Evolutionary conservation across 23 tunicate species (phyloP), one percentile per base, ranked within the genome.

Genomic region (Styela clava): DNA sequence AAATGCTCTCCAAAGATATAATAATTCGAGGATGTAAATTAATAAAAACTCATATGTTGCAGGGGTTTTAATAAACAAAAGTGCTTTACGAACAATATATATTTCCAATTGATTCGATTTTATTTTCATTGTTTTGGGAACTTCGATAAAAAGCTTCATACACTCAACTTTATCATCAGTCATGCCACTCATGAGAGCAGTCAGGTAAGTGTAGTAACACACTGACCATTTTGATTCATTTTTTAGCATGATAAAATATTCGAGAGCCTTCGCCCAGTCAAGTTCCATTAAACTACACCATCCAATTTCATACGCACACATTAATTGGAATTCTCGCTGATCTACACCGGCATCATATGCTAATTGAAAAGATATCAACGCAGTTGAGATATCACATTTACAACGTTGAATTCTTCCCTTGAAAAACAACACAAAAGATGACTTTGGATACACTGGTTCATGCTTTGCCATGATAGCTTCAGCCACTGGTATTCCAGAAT

Each of bases 211-310:
- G 36, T 91, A 91, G 77, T 91, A 91, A 64, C 90, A 91, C 23
- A 82, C 84, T 21, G 90, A 86, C 97, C 97, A 91, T 79, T 86
- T 86, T 31, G 97, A 91, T 64, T 91, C 90, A 31, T 82, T 74
- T 83, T 83, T 86, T 35, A 91, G 86, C 97, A 81, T 77, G 35
- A 31, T 34, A 24, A 91, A 87, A 34, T 86, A 77, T 61, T 52
- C 72, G 2, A 91, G 74, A 19, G 97, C 97, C 62, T 85, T 62
- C 61, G 86, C 36, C 97, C 97, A 91, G 19, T 86, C 64, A 32
- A 91, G 61, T 63, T 86, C 84, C 90, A 91, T 86, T 21, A 91
- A 87, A 33, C 90, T 79, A 69, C 97, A 91, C 97, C 97, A 91
- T 33, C 97, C 95, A 24, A 89, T 85, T 68, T 89, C 95, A 74